These are phyloP conservation scores for Chrysemys picta DNA, from an alignment of 2,113 vertebrate species.

Conservation along the genomic window DNA sequence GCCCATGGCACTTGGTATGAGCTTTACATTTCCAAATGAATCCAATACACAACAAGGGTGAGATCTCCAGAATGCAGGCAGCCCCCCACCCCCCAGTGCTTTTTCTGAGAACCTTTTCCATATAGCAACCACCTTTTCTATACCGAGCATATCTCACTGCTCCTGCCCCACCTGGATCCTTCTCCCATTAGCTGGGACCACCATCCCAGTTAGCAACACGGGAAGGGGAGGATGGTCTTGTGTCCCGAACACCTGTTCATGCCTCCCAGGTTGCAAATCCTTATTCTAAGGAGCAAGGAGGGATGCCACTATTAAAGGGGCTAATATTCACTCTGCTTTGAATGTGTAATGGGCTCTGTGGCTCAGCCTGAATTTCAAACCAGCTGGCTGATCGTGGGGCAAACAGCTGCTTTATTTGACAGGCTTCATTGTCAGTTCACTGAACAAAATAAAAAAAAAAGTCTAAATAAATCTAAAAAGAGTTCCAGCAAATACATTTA, in stretches of 20 bases:
- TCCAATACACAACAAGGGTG: not conserved
- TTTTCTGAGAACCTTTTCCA: not conserved
- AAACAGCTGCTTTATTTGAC: constrained; percentile 64
- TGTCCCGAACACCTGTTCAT: not conserved
- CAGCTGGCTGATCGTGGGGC: constrained; percentile 61
- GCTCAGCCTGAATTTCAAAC: constrained; percentile 37
- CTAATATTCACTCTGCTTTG: constrained; percentile 25
- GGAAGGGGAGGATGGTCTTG: not conserved
- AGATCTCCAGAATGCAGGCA: not conserved
- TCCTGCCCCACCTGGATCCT: not conserved
- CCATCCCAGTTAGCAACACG: rapidly evolving
- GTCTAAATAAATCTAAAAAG: not conserved
- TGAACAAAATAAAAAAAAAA: not conserved
- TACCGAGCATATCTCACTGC: not conserved
- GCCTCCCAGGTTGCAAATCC: not conserved
- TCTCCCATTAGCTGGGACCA: not conserved
- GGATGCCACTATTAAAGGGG: constrained; percentile 47
- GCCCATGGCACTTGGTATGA: not conserved
- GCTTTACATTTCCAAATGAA: not conserved
- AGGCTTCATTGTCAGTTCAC: constrained; percentile 24
- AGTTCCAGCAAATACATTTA: not conserved
- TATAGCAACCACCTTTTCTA: not conserved
- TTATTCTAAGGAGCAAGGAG: not conserved
- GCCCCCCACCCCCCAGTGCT: no score
- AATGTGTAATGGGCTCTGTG: not conserved